These are phyloP conservation scores for Corydoras sp. DNA, from an alignment of 2,113 vertebrate genomes.

Conservation along the genomic window DNA sequence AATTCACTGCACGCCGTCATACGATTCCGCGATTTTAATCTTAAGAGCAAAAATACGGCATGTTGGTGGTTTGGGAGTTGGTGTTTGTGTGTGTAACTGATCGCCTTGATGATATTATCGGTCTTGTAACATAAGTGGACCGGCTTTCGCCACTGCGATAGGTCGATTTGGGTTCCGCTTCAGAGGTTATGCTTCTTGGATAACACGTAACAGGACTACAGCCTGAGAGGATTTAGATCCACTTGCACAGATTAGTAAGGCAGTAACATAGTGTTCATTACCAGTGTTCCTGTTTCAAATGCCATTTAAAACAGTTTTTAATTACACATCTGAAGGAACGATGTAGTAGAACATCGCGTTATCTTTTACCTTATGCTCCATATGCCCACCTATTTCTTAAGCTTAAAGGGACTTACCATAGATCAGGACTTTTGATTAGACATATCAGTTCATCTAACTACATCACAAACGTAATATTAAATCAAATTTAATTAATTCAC, in stretches of 20 bases:
- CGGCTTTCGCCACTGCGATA: conserved; percentile 16
- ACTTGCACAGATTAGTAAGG: conserved; percentile 33
- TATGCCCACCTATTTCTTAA: too few species aligned
- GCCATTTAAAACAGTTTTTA: conserved; percentile 31
- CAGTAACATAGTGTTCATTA: conserved; percentile 23
- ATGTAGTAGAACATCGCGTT: conserved; percentile 25
- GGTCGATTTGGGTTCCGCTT: conserved; percentile 33
- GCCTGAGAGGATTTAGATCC: conserved; percentile 37
- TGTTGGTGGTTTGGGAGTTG: conserved; percentile 23
- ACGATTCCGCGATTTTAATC: conserved; percentile 47
- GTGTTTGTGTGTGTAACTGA: conserved; percentile 42
- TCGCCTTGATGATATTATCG: conserved; percentile 48
- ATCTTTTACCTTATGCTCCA: too few species aligned
- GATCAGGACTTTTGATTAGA: too few species aligned
- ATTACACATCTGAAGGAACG: conserved; percentile 30
- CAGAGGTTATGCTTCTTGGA: conserved; percentile 33
- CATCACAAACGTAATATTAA: too few species aligned
- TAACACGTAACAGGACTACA: conserved; percentile 31
- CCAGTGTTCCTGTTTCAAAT: conserved; percentile 36
- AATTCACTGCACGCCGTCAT: conserved; percentile 31
- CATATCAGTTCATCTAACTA: too few species aligned
- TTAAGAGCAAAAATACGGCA: conserved; percentile 40
- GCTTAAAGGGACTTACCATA: too few species aligned
- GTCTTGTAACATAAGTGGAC: conserved; percentile 34
- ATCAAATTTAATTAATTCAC: too few species aligned